A percentile compares a stretch with the other conserved stretches of the same genome.
Evolutionary conservation across 2,797 vertebrate genomes (phyloP).

Genomic region (Syngnathus acus): DNA sequence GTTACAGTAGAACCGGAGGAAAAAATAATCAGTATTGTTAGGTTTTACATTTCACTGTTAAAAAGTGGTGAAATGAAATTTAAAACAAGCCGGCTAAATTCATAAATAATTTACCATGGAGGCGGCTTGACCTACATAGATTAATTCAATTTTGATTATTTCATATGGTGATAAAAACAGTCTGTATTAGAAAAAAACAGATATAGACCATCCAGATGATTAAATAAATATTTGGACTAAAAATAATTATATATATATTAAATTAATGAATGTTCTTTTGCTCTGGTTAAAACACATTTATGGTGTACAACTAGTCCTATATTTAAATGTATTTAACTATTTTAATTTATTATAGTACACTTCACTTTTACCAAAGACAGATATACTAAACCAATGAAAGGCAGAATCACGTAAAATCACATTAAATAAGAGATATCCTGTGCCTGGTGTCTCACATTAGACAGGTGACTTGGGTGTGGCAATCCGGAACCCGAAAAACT

Average conservation of each 20-base stretch:
- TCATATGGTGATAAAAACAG: background rate
- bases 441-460: conserved; percentile 42
- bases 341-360: background rate
- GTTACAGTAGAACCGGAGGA: background rate
- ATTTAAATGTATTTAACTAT: background rate
- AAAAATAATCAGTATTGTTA: background rate
- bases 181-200: background rate
- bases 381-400: background rate
- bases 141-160: background rate
- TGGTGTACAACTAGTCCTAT: fast-evolving
- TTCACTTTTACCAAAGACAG: background rate
- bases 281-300: background rate
- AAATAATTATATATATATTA: too few relatives aligned
- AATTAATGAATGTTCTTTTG: background rate
- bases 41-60: background rate
- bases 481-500: conserved; percentile 36
- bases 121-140: background rate
- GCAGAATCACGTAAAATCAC: background rate
- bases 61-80: background rate
- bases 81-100: background rate
- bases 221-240: background rate
- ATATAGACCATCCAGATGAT: background rate
- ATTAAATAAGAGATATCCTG: conserved; percentile 19
- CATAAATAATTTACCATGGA: background rate
- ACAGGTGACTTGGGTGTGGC: conserved; percentile 45